A percentile compares a stretch with the other conserved stretches of the same genome.
Evolutionary conservation across 2,888 invertebrate genomes (phyloP).

Genomic region (Ceramica pisi): DNA sequence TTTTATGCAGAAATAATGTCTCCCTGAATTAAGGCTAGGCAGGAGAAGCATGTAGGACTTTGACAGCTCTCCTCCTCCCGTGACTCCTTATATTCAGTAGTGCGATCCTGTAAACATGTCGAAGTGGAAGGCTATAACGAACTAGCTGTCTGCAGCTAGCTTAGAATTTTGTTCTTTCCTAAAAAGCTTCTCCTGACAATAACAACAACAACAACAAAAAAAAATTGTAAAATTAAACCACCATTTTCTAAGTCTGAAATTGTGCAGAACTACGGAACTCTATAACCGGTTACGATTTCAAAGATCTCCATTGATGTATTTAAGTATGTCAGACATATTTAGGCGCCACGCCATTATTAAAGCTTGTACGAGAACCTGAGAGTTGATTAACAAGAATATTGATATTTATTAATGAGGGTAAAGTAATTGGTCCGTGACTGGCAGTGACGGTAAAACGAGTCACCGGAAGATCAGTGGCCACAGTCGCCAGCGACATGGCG

Average conservation of each 20-base stretch:
- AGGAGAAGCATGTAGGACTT: too few species aligned
- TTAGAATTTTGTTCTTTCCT: too few species aligned
- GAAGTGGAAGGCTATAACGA: too few species aligned
- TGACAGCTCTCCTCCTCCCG: too few species aligned
- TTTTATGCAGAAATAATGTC: constrained; percentile 9
- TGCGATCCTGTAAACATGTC: too few species aligned
- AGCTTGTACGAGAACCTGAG: neutral
- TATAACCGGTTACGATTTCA: constrained; percentile 59
- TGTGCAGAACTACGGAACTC: too few species aligned
- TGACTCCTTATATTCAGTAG: too few species aligned
- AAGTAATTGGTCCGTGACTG: constrained; percentile 37
- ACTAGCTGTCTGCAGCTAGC: too few species aligned
- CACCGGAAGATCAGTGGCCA: constrained; percentile 87
- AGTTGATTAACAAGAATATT: neutral
- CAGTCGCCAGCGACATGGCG: constrained; percentile 68
- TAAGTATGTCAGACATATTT: constrained; percentile 48
- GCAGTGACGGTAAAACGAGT: constrained; percentile 56
- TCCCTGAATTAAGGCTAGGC: neutral
- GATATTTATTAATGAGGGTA: constrained; percentile 7
- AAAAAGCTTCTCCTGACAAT: too few species aligned
- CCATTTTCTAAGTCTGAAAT: too few species aligned
- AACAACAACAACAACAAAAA: too few species aligned
- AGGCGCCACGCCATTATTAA: constrained; percentile 39
- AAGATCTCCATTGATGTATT: constrained; percentile 53
- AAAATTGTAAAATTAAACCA: too few species aligned